phyloP scores from a whole-genome alignment of 2,113 vertebrate species.

The Antigone vipio region DNA sequence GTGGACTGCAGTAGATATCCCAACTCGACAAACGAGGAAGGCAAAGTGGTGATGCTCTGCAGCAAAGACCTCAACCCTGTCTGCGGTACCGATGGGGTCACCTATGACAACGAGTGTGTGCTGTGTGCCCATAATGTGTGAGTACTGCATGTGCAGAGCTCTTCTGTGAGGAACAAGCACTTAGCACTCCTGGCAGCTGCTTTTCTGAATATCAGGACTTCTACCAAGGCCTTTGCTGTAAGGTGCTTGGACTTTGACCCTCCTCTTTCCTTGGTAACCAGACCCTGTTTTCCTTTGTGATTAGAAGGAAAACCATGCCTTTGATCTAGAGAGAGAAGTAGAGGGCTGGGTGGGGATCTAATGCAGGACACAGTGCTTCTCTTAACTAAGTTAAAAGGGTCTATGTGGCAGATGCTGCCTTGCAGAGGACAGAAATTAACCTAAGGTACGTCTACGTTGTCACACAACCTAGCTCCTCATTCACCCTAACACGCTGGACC shows the following conservation, averaged over 20 bases:
- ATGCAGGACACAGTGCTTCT: not conserved
- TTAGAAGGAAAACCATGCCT: not conserved
- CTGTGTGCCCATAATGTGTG: slow-evolving; percentile 10
- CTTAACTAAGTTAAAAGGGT: not conserved
- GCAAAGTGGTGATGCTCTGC: not conserved
- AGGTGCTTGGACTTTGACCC: not conserved
- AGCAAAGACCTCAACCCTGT: fast-evolving
- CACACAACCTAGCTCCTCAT: not conserved
- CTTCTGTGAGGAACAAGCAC: not conserved
- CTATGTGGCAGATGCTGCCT: not conserved
- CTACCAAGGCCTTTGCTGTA: not conserved
- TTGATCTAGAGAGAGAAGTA: not conserved
- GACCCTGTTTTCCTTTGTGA: not conserved
- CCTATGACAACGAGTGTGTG: not conserved
- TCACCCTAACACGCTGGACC: not conserved
- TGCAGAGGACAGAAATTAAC: not conserved
- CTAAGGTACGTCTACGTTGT: not conserved
- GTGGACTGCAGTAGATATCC: slow-evolving; percentile 37
- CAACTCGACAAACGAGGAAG: not conserved
- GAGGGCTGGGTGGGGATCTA: not conserved
- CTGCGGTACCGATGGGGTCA: not conserved
- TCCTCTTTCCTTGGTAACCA: not conserved
- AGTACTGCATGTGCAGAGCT: not conserved
- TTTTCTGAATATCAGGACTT: not conserved
- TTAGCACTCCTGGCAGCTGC: not conserved